Evolutionary conservation across 2,888 invertebrate species (phyloP).

Genomic region (Cryptocephalus moraei): DNA sequence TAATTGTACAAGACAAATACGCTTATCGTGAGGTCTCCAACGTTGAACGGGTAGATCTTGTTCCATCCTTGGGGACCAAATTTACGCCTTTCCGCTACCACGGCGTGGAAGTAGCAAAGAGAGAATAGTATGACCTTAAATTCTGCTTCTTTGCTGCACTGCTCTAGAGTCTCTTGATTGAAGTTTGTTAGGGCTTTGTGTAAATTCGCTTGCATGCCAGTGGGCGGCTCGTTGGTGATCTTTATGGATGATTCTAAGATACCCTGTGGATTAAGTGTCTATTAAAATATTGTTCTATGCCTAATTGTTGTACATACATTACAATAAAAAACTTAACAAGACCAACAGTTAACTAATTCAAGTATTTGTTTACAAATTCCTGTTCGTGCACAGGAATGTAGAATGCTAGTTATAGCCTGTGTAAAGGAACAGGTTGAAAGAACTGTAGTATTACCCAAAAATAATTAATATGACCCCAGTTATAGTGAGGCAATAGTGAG

Average conservation of each 20-base stretch:
- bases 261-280: conserved; percentile 49
- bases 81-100: conserved; percentile 86
- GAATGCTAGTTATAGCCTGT: no score
- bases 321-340: no score
- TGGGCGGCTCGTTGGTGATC: conserved; percentile 95
- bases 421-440: no score
- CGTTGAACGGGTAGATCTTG: conserved; percentile 91
- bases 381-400: no score
- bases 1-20: conserved; percentile 92
- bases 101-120: conserved; percentile 92
- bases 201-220: conserved; percentile 92
- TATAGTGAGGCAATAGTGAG: no score
- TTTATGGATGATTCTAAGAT: conserved; percentile 93
- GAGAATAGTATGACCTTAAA: conserved; percentile 91
- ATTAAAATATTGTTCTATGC: no score
- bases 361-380: no score
- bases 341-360: no score
- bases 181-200: conserved; percentile 94
- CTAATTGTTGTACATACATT: no score
- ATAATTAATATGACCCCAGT: no score
- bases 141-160: conserved; percentile 92
- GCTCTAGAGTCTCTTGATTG: conserved; percentile 88
- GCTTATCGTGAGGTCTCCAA: conserved; percentile 87
- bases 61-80: conserved; percentile 96
- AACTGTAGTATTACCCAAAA: no score